Base-by-base conservation (phyloP, 2,113 vertebrate genomes). In the Anguilla rostrata region DNA sequence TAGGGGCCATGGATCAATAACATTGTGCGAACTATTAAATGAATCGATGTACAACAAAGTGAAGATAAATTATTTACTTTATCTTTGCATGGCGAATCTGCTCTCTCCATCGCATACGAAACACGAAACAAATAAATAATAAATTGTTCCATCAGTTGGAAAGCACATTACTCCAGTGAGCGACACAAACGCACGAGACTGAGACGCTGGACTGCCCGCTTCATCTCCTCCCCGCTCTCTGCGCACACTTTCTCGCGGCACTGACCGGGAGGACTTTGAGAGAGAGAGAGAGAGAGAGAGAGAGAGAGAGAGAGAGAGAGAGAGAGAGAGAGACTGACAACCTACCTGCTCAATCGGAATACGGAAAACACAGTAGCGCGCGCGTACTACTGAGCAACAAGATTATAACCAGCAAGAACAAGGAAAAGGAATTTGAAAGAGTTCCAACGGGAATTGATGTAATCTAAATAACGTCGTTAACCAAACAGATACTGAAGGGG, bases 301-400 rank as follows among this genome's bases (percentile, higher is more conserved):
- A 82, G 83, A 84, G 86, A 86, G 88, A 85, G 88, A 87, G 87
- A 85, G 79, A 83, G 87, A 83, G 81, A 78, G 78, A 0, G 56
- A 60, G 56, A 60, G 88, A 91, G 88, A 92, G 84, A 87, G 89
- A 87, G 88, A 91, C 87, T 56, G 80, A 81, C 92, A 60, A 60
- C 60, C 60, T 94, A 94, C 93, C 94, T 94, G 91, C 93, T 86
- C 85, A 89, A 82, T 88, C 89, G 87, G 87, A 90, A 89, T 88
- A 90, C 89, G 94, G 92, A 93, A 94, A 95, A 93, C 94, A 95
- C 93, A 92, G 91, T 90, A 92, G 92, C 90, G 92, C 92, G 93
- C 93, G 63, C 84, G 39, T 90, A 89, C 89, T 82, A 89, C 89
- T 84, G 92, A 94, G 95, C 94, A 94, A 93, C 93, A 94, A 89